Base-by-base conservation (phyloP, 2,888 invertebrate species). In the Parochlus steinenii region DNA sequence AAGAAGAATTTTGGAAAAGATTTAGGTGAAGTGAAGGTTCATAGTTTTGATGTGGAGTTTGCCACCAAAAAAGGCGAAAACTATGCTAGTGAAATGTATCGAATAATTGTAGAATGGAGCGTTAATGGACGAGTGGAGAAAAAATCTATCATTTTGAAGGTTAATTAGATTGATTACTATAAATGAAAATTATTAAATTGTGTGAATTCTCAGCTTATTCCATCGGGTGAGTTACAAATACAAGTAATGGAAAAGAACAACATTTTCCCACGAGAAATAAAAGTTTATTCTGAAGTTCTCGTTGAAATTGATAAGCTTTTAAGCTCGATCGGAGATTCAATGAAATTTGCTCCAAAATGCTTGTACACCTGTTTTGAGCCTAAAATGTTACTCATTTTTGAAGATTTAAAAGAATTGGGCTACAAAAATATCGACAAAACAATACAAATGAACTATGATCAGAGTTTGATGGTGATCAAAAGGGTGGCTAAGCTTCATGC, bases 401-500 rank as follows among this genome's bases (percentile, higher is more conserved):
- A 72, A 44, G 71, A 72, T 47, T 53, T 72, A 43, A 54, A 59
- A 11, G 49, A 56, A 3, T 47, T 53, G 24, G 67, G 66, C n/a
- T 71, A 58, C 45, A 56, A 60, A 30, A 65, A 68, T 55, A 62
- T 63, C n/a, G 60, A 64, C 43, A 60, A 63, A 17, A 57, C 61
- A 20, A 48, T 55, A 16, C 65, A 70, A 11, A 55, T 72, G 8
- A 69, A 70, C 47, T 48, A 64, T 39, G 55, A 61, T 16, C 68
- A 70, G 44, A 56, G 61, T 33, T 44, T 63, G 34, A 49, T 62
- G 30, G 63, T 65, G 3, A 45, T 71, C 4, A 57, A 60, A 38
- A 65, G 64, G 47, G 44, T 71, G 39, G 70, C 67, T 2, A 62
- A 57, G 44, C 53, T 69, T 39, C 71, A 71, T 44, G 71, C 69